phyloP scores from a whole-genome alignment of 2,888 invertebrate genomes.

The Pycnomerus fuliginosus region DNA sequence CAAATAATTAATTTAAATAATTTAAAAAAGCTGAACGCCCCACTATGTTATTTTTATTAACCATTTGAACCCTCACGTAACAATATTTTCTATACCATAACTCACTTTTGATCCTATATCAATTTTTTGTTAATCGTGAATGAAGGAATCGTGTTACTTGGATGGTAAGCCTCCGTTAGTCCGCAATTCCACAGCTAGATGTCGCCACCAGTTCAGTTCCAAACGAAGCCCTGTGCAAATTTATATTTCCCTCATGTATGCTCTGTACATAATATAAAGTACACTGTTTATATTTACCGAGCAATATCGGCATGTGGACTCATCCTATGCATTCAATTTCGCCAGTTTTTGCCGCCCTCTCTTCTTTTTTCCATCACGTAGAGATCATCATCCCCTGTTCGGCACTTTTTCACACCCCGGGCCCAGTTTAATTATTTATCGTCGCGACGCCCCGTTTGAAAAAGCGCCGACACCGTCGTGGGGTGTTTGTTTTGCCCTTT shows the following conservation, averaged over 20 bases:
- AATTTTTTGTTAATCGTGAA: no score
- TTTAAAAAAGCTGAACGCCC: no score
- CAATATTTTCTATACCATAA: no score
- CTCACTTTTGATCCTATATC: no score
- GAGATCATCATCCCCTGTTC: not conserved
- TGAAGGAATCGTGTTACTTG: no score
- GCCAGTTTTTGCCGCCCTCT: conserved; percentile 36
- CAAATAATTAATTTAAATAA: no score
- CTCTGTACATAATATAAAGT: conserved; percentile 50
- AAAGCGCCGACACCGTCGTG: conserved; percentile 6
- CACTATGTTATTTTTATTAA: no score
- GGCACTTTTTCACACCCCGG: not conserved
- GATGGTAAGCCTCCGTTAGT: no score
- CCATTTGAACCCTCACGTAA: no score
- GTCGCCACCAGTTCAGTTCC: conserved; percentile 32
- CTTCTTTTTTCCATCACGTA: conserved; percentile 3
- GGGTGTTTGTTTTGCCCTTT: conserved; percentile 14
- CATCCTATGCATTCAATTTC: conserved; percentile 46
- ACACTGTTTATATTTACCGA: conserved; percentile 50
- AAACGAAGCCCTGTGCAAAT: conserved; percentile 42
- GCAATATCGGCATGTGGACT: conserved; percentile 49
- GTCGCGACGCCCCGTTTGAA: conserved; percentile 9
- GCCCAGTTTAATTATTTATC: conserved; percentile 8
- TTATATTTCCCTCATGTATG: conserved; percentile 47
- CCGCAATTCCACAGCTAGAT: conserved; percentile 39